These are phyloP conservation scores for Rhopalosiphum nymphaeae DNA, from an alignment of 2,888 invertebrate species.

Conservation along the genomic window DNA sequence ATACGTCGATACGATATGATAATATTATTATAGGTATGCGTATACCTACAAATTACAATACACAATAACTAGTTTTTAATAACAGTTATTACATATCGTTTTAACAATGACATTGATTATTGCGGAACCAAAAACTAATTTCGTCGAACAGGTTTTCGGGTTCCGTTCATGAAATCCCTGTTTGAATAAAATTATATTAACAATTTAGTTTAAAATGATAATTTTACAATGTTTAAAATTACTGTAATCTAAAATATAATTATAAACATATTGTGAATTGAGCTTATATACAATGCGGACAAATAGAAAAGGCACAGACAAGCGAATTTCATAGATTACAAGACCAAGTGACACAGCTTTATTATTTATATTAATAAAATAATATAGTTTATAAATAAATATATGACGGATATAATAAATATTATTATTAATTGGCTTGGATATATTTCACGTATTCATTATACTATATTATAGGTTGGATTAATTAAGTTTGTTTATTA, in stretches of 20 bases:
- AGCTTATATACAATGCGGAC: neutral
- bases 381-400: neutral
- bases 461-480: neutral
- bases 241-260: no score
- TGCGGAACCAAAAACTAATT: neutral
- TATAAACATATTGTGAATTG: neutral
- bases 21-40: neutral
- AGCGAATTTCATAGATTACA: neutral
- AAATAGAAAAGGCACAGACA: neutral
- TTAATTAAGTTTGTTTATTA: neutral
- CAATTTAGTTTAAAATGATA: neutral
- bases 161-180: neutral
- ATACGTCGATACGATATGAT: neutral
- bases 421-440: neutral
- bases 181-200: neutral
- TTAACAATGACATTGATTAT: constrained; percentile 24
- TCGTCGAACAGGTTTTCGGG: neutral
- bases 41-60: neutral
- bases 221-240: no score
- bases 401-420: no score
- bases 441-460: neutral
- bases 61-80: neutral
- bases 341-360: neutral
- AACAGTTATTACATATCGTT: neutral
- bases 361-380: neutral